Evolutionary conservation across 2,113 vertebrate species (phyloP), one percentile per base, ranked within the genome.

Genomic region (Thalassarche chlororhynchos): DNA sequence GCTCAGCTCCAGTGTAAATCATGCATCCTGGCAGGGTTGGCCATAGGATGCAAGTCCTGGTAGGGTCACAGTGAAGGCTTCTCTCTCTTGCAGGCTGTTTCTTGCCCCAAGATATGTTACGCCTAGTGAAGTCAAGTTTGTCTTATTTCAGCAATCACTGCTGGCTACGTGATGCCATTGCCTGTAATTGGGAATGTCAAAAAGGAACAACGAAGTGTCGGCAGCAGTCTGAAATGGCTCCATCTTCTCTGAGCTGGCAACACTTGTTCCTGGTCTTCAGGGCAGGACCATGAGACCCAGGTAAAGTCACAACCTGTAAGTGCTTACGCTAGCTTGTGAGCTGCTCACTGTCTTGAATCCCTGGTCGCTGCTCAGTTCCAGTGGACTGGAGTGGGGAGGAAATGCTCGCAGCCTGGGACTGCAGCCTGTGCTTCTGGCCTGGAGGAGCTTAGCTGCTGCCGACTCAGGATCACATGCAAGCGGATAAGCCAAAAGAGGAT

Each of bases 151-250:
- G 62, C 31, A 38, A 3, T 93, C 16, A 2, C 44, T 76, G 34
- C 21, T 2, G 0, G 1, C 26, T 80, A 15, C 1, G 3, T 21
- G 6, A 20, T 84, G 61, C 28, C 64, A 44, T 76, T 71, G 38
- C 40, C 40, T 47, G 17, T 77, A 61, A 65, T 20, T 70, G 64
- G 11, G 28, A 32, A 61, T 62, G 46, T 77, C 17, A 34, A 51
- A 64, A 88, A 76, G 38, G 10, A 60, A 42, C 10, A n/a, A 44
- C 5, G 7, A 62, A 62, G 15, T 29, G 26, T 72, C 1, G 1
- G 5, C 17, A 61, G 12, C 19, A 84, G 25, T 28, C 25, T 2
- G 0, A 38, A 81, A 42, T 1, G 8, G 47, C 19, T 77, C 18
- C 15, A 5, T 68, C n/a, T 26, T 65, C 44, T 81, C 46, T 68